Evolutionary conservation across 2,888 invertebrate species (phyloP), one percentile per base, ranked within the genome.

Genomic region (Rotaria magnacalcarata): DNA sequence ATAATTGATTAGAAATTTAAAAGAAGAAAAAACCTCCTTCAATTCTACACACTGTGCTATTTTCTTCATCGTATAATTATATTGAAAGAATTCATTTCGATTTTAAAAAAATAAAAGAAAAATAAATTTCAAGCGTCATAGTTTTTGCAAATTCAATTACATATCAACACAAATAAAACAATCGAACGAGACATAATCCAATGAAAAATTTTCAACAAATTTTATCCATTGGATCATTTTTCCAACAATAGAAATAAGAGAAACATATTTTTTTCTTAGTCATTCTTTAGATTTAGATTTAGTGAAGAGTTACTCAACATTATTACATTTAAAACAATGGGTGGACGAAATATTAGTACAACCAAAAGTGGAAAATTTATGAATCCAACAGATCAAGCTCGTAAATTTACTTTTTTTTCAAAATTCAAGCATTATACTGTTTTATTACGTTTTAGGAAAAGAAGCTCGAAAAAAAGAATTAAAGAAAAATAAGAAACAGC

Each of bases 291-390:
- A 50, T 52, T 52, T 16, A 11, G 16, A 52, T 52, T 52, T 52
- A 52, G 16, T 52, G 16, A 14, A 14, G 2, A 16, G 52, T 1
- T 16, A 16, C 14, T 52, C 16, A 4, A 16, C 14, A 52, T 3
- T 52, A 16, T 14, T 16, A 52, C 16, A 52, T 52, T 16, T 8
- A 52, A 14, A 52, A 52, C 16, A 52, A 52, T 98, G 97, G 97
- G 97, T 87, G 94, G 97, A 87, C 93, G 97, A 89, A 96, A 97
- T 84, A 96, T 97, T 89, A 97, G 96, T 92, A 97, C 97, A 94
- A 98, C 97, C 86, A 98, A 98, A 93, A 97, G 97, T 96, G 98
- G 98, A 91, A 97, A 97, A 94, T 97, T 96, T 90, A 98, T 99
- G 97, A 99, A 99, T 92, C 98, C 98, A 75, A 98, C 98, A 11